phyloP scores from a whole-genome alignment of 2,888 invertebrate genomes.

The Lapara coniferarum region DNA sequence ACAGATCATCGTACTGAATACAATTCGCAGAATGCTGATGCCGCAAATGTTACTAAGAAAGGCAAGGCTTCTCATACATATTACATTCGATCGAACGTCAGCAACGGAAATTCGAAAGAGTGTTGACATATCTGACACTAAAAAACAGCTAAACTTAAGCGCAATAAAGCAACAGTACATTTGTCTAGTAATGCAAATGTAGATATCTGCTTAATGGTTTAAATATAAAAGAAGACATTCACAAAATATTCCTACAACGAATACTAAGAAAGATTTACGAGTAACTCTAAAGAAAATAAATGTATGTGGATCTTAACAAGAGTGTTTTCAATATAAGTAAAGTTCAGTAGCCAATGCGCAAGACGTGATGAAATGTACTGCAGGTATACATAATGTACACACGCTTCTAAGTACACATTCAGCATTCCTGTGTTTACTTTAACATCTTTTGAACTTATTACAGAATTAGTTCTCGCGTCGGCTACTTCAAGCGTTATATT shows the following conservation, averaged over 20 bases:
- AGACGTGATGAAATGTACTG: conserved; percentile 42
- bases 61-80: neutral
- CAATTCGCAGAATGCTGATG: neutral
- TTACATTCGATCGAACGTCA: conserved; percentile 1
- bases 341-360: conserved; percentile 26
- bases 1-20: neutral
- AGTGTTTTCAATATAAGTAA: neutral
- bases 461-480: conserved; percentile 22
- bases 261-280: neutral
- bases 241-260: neutral
- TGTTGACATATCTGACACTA: neutral
- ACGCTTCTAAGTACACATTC: conserved; percentile 28
- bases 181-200: neutral
- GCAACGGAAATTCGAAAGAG: neutral
- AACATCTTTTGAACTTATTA: conserved; percentile 28
- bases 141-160: neutral
- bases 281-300: neutral
- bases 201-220: neutral
- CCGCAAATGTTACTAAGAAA: neutral
- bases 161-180: neutral
- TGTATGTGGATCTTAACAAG: neutral
- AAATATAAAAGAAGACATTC: neutral
- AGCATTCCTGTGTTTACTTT: conserved; percentile 37
- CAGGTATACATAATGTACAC: conserved; percentile 37
- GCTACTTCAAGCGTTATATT: conserved; percentile 7